Evolutionary conservation across 2,797 vertebrate species (phyloP), one percentile per base, ranked within the genome.

Genomic region (Lepilemur septentrionalis): DNA sequence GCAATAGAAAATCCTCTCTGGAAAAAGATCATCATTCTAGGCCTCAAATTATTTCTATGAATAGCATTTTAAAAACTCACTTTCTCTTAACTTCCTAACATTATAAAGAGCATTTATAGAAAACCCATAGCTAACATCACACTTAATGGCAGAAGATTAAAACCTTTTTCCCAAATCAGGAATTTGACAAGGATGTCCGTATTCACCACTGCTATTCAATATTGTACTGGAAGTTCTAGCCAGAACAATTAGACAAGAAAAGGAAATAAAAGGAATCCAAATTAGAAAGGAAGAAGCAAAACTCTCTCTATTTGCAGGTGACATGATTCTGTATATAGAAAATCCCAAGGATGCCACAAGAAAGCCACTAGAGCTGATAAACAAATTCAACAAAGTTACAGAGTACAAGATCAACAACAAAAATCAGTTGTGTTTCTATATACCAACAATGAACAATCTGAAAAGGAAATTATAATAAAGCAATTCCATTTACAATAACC

Each of bases 391-490:
- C 15, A 55, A 83, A 50, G 30, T 76, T 94, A n/a, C 10, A 78
- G 17, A 18, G 52, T 30, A 15, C 18, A 55, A 87, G 18, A 79
- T 43, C 25, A 28, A 67, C 25, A 89, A 38, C 25, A 55, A 50
- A 86, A 57, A 72, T 72, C 7, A 57, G 22, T 63, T 14, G 0
- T 83, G 25, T 43, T 79, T 91, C 84, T 79, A 32, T 2, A 61
- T 7, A 38, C 46, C 12, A 67, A 6, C 28, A 48, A 32, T 55
- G 25, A 46, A 23, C 23, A 70, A 41, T 55, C 28, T 63, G 48
- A 91, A 95, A 59, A 46, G 22, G 46, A 95, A 75, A 92, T 28
- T 59, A 35, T 73, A 78, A 90, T n/a, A 50, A 89, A 72, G 20
- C 32, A 91, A 63, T 50, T 55, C 57, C 23, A 28, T 59, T 25